Evolutionary conservation across 2,888 invertebrate species (phyloP), one percentile per base, ranked within the genome.

Genomic region (Hirtodrosophila histrioides): DNA sequence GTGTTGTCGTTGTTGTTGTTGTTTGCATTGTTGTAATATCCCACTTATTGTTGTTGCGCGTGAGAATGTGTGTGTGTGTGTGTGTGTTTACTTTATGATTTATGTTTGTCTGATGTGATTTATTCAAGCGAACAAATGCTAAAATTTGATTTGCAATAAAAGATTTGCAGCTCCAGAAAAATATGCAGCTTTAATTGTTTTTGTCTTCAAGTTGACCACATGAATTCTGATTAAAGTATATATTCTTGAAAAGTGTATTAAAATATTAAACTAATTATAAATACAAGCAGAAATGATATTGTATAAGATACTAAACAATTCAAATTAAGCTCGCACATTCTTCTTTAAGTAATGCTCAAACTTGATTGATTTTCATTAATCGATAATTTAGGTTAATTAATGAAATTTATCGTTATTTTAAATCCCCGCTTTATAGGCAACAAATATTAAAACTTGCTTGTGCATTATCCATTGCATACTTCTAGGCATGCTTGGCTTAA

Each of bases 91-190:
- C 61, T 71, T 73, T 84, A 89, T 88, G 89, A 89, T 89, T 89
- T 88, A 89, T 89, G 89, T 71, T 72, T 71, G 86, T 89, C 88
- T 89, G 82, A 88, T 89, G 87, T 88, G 82, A 88, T 88, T 89
- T 89, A 86, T 89, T 88, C 89, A 88, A 86, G 80, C 81, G 88
- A 71, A 80, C 77, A 80, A 83, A 79, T 83, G 73, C 75, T 81
- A 54, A 78, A 75, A 75, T 81, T 87, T 87, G 85, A 87, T 88
- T 82, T 82, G 69, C 70, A 71, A 71, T 78, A 64, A 70, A 61
- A 78, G 71, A 85, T 82, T 88, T 79, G 9, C 44, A 6, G 23
- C 23, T 35, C 17, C 8, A 27, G 11, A 45, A 27, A 43, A 27
- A 9, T 9, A 37, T 3, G 11, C 7, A n/a, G 11, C 79, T 86